These are phyloP conservation scores for Drosophila lutescens DNA, from an alignment of 2,888 invertebrate species.

Conservation along the genomic window DNA sequence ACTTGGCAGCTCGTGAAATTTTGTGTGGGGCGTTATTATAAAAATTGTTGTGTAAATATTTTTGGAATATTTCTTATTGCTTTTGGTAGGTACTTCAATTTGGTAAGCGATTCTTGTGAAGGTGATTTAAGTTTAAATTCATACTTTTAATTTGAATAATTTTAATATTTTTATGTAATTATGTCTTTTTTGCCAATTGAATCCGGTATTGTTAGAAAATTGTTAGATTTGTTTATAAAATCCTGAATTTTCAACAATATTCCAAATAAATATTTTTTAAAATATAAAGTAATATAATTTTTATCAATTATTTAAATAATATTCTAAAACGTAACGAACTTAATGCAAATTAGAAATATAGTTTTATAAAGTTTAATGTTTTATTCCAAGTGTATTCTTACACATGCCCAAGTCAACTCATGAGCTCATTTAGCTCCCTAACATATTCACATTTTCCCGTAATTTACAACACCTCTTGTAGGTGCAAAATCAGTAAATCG, in stretches of 20 bases:
- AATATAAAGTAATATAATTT: too few species aligned
- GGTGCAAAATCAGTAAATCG: conserved; percentile 29
- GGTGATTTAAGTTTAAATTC: background rate
- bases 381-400: background rate
- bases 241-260: too few species aligned
- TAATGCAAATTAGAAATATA: too few species aligned
- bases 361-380: too few species aligned
- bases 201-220: too few species aligned
- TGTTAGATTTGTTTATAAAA: too few species aligned
- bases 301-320: too few species aligned
- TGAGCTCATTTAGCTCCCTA: background rate
- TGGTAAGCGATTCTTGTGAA: background rate
- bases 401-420: background rate
- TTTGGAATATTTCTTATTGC: background rate
- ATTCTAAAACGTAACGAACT: too few species aligned
- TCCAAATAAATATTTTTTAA: too few species aligned
- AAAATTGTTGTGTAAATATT: conserved; percentile 9
- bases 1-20: conserved; percentile 9
- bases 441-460: conserved; percentile 27
- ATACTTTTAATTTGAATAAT: too few species aligned
- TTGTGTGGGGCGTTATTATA: background rate
- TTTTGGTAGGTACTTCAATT: background rate
- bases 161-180: too few species aligned
- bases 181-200: too few species aligned
- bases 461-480: conserved; percentile 51